Percentiles rank a stretch among this genome's conserved stretches.
phyloP scores from a whole-genome alignment of 2,888 invertebrate genomes.

The Chymomyza amoena region DNA sequence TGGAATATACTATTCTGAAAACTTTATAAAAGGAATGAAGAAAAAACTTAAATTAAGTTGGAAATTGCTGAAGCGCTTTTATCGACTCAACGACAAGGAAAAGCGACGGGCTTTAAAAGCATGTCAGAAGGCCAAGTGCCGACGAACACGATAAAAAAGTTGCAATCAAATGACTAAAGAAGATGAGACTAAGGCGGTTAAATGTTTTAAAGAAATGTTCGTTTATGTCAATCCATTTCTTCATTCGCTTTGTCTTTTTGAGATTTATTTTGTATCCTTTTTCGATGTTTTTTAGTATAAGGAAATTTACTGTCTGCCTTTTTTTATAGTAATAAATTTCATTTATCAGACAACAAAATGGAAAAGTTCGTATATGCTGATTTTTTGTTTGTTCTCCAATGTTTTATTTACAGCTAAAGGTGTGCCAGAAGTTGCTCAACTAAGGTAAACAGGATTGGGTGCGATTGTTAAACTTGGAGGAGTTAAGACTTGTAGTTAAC shows the following conservation, averaged over 20 bases:
- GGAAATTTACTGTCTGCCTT: constrained; percentile 39
- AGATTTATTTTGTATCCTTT: constrained; percentile 37
- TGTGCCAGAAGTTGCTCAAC: too few relatives aligned
- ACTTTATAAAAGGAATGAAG: background rate
- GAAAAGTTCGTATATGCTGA: too few relatives aligned
- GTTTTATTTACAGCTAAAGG: too few relatives aligned
- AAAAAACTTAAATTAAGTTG: background rate
- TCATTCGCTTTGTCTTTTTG: constrained; percentile 4
- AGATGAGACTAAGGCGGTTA: background rate
- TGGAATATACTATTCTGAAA: background rate
- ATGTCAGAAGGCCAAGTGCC: constrained; percentile 26
- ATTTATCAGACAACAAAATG: background rate
- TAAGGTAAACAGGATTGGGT: too few relatives aligned
- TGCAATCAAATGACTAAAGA: background rate
- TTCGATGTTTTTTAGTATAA: constrained; percentile 20
- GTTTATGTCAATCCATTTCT: constrained; percentile 3
- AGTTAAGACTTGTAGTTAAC: fast-evolving
- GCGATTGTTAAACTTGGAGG: too few relatives aligned
- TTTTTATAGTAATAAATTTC: background rate
- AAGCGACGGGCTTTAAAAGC: constrained; percentile 28
- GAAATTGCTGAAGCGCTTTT: constrained; percentile 11
- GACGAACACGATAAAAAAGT: background rate
- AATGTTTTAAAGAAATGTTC: background rate
- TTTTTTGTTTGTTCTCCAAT: too few relatives aligned
- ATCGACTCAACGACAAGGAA: constrained; percentile 19